phyloP scores from a whole-genome alignment of 2,888 invertebrate species.

The Cheilosia pagana region DNA sequence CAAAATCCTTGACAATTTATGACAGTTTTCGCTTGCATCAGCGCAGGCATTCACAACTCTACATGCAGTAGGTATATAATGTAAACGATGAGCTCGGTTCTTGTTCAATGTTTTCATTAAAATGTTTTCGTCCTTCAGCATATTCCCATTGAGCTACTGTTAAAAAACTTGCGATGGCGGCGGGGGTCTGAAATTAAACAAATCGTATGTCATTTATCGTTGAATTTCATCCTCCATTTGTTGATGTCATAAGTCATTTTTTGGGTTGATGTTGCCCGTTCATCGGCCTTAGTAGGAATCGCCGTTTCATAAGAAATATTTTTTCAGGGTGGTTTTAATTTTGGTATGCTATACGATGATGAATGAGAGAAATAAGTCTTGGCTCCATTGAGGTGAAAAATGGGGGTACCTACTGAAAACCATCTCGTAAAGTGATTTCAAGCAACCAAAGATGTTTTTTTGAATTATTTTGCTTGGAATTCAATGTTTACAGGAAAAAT shows the following conservation, averaged over 20 bases:
- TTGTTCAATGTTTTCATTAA: conserved; percentile 41
- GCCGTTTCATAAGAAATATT: conserved; percentile 36
- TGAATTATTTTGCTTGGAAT: too few relatives aligned
- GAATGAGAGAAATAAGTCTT: conserved; percentile 53
- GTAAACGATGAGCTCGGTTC: conserved; percentile 27
- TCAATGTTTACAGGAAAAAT: too few relatives aligned
- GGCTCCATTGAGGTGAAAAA: conserved; percentile 47
- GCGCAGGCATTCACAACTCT: conserved; percentile 16
- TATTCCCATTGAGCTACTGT: conserved; percentile 16
- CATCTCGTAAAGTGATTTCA: not conserved
- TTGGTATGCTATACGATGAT: conserved; percentile 24
- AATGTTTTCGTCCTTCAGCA: conserved; percentile 39
- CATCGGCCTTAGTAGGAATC: conserved; percentile 39
- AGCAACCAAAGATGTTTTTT: too few relatives aligned
- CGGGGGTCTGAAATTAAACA: conserved; percentile 53
- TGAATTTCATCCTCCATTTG: conserved; percentile 66
- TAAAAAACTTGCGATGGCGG: conserved; percentile 22
- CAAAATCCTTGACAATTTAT: conserved; percentile 61
- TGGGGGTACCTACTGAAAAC: not conserved
- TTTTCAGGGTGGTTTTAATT: conserved; percentile 17
- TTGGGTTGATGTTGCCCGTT: conserved; percentile 26
- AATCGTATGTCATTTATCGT: conserved; percentile 63
- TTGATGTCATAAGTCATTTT: conserved; percentile 55
- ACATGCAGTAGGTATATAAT: conserved; percentile 24
- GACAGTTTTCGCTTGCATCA: conserved; percentile 40